These are phyloP conservation scores for Podarcis cretensis DNA, from an alignment of 2,113 vertebrate genomes.

Conservation along the genomic window DNA sequence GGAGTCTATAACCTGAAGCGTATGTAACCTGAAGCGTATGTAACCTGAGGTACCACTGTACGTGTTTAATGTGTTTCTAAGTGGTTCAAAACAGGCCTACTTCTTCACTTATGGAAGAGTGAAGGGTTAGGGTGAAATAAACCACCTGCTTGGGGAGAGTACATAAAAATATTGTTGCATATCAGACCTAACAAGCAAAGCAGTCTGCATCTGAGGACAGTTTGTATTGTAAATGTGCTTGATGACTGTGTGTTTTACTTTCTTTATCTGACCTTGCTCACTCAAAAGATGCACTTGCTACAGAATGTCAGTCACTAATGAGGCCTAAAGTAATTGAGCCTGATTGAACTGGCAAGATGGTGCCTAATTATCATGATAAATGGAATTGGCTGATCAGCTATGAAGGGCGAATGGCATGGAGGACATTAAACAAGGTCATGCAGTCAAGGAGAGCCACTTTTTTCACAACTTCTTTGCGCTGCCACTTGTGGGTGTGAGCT, in stretches of 20 bases:
- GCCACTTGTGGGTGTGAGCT: not conserved
- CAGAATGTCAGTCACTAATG: constrained; percentile 87
- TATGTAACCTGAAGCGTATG: too few species aligned
- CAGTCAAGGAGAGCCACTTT: constrained; percentile 69
- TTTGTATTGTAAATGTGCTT: constrained; percentile 65
- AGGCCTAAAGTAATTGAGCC: constrained; percentile 88
- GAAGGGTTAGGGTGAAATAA: constrained; percentile 30
- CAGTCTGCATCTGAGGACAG: constrained; percentile 27
- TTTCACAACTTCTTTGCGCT: constrained; percentile 22
- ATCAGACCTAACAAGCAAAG: constrained; percentile 25
- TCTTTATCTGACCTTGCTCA: constrained; percentile 79
- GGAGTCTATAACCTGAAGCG: too few species aligned
- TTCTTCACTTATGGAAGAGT: constrained; percentile 49
- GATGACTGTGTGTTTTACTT: constrained; percentile 62
- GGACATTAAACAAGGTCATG: constrained; percentile 84
- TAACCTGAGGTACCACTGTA: too few species aligned
- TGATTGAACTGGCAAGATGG: constrained; percentile 88
- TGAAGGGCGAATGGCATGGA: constrained; percentile 78
- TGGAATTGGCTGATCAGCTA: constrained; percentile 83
- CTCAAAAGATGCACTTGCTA: constrained; percentile 77
- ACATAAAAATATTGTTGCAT: not conserved
- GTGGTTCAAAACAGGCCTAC: not conserved
- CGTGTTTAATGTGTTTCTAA: not conserved
- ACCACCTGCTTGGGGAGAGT: not conserved
- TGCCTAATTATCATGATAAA: constrained; percentile 91